Conservation (phyloP, 2,113 vertebrate genomes). For the Otolemur garnettii region DNA sequence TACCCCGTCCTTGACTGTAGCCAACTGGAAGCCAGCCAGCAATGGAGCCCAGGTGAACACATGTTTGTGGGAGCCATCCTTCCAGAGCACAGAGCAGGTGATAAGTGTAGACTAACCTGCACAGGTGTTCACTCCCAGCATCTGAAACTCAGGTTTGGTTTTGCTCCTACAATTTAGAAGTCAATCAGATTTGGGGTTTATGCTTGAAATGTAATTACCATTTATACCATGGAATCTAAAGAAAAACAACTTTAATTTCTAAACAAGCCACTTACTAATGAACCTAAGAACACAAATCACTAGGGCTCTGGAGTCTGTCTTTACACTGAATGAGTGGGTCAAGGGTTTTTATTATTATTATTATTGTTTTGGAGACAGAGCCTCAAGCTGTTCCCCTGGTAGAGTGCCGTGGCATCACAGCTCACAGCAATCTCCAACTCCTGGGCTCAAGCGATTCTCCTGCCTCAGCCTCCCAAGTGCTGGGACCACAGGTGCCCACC, state of each 20-base stretch:
- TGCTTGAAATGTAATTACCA: neutral
- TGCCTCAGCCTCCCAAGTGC: too few relatives aligned
- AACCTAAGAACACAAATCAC: constrained; percentile 34
- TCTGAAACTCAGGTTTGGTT: neutral
- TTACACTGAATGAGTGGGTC: neutral
- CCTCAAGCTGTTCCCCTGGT: too few relatives aligned
- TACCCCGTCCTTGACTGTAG: neutral
- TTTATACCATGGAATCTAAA: neutral
- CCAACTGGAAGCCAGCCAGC: neutral
- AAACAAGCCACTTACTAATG: constrained; percentile 62
- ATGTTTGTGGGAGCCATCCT: neutral
- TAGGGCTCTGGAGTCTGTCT: neutral
- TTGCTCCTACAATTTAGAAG: neutral
- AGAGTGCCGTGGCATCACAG: too few relatives aligned
- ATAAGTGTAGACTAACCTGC: neutral
- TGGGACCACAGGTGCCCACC: too few relatives aligned
- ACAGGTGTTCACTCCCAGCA: neutral
- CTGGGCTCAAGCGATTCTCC: too few relatives aligned
- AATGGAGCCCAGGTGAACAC: neutral
- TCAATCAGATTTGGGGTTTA: constrained; percentile 24
- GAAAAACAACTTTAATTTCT: constrained; percentile 56
- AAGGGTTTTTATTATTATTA: constrained; percentile 65
- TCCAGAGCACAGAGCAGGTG: neutral
- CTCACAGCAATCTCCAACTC: too few relatives aligned
- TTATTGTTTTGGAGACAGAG: neutral